Base-by-base conservation (phyloP, 2,797 vertebrate genomes). In the Bovichtus variegatus region DNA sequence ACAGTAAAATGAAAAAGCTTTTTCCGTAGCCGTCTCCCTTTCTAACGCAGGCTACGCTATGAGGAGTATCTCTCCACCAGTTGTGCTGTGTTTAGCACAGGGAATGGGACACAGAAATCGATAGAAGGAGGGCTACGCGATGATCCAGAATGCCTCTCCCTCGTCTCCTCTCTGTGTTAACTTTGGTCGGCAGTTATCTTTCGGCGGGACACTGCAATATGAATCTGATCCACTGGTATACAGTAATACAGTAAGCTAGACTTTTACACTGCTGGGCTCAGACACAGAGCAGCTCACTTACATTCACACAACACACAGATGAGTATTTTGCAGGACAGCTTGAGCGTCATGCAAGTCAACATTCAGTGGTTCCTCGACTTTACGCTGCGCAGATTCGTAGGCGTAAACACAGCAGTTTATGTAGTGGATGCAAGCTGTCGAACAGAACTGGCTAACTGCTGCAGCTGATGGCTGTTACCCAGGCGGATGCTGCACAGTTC, bases 81-180 rank as follows among this genome's bases (percentile, higher is more conserved):
- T 36, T 46, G 82, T 58, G 74, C 82, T 71, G 60, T 49, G 76
- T 92, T 89, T 84, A 83, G 80, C 74, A 65, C 41, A 49, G 78
- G 84, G 87, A 76, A 85, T 21, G 67, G 53, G 78, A 87, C 79
- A 81, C 57, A 13, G 60, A 87, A 84, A 89, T 91, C 87, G 2
- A 92, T 87, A 74, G 54, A 77, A 44, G 61, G 75, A 87, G 80
- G 57, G 71, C 71, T 72, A 82, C 80, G 90, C 53, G 65, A 74
- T 76, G 83, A 86, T 80, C 75, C 68, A 74, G 61, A 82, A 57
- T 51, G 41, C 76, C 34, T 74, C 51, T 57, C 57, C 25, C 73
- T 54, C 67, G 55, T 76, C 53, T 68, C 51, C 61, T 67, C 43
- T 59, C 71, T n/a, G 60, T 55, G 74, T 59, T 71, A 59, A 71